phyloP scores from a whole-genome alignment of 2,113 vertebrate species.

The Lethenteron reissneri region DNA sequence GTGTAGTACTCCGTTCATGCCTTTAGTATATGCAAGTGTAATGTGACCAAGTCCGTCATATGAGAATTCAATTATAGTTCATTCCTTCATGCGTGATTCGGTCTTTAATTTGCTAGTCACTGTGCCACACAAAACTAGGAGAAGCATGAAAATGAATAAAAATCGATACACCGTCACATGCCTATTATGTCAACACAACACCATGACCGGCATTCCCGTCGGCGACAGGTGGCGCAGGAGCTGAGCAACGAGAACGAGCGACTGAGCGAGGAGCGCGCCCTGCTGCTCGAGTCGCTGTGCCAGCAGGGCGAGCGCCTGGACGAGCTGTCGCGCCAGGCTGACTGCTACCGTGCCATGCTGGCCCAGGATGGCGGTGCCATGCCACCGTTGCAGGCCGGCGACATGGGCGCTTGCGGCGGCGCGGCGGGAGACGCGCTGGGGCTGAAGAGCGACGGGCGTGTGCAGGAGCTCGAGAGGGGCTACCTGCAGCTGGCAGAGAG shows the following conservation, averaged over 20 bases:
- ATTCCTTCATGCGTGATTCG: too few species aligned
- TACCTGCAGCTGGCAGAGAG: conserved; percentile 66
- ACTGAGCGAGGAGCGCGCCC: conserved; percentile 69
- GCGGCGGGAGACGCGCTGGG: conserved; percentile 55
- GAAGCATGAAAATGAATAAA: too few species aligned
- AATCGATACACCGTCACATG: too few species aligned
- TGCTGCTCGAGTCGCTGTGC: conserved; percentile 79
- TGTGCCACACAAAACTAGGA: too few species aligned
- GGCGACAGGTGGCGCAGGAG: conserved; percentile 45
- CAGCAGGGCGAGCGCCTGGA: conserved; percentile 78
- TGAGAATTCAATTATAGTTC: too few species aligned
- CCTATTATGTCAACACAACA: too few species aligned
- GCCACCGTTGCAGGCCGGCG: too few species aligned
- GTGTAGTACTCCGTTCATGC: too few species aligned
- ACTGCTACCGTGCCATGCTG: conserved; percentile 55
- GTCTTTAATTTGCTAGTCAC: too few species aligned
- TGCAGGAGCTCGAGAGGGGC: conserved; percentile 70
- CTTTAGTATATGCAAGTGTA: too few species aligned
- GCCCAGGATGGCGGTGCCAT: conserved; percentile 63
- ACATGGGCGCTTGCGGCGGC: conserved; percentile 52
- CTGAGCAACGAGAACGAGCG: conserved; percentile 74
- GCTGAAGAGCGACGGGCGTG: conserved; percentile 62
- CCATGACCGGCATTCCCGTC: too few species aligned
- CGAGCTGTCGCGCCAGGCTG: conserved; percentile 54
- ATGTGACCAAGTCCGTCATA: too few species aligned